Conservation (phyloP, 2,797 vertebrate genomes). For the Anomalospiza imberbis region DNA sequence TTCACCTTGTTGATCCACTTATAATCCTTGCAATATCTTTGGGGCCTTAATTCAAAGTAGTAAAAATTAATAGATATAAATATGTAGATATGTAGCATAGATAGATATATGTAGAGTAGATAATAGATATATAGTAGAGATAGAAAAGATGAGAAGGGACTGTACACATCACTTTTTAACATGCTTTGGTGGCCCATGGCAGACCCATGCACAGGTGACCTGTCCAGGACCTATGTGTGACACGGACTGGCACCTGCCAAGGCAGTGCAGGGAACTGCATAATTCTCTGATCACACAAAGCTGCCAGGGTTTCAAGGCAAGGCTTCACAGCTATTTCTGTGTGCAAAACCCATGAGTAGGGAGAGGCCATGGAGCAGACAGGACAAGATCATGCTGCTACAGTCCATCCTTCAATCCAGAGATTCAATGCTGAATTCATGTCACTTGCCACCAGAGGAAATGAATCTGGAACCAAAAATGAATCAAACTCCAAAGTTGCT, state of each 20-base stretch:
- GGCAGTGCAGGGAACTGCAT: background rate
- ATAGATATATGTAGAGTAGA: background rate
- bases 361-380: background rate
- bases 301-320: background rate
- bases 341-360: accelerated
- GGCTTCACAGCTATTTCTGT: background rate
- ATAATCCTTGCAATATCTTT: background rate
- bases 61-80: background rate
- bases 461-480: background rate
- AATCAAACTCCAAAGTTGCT: background rate
- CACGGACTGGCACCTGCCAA: background rate
- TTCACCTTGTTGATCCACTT: background rate
- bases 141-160: background rate
- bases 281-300: background rate
- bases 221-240: background rate
- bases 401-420: background rate
- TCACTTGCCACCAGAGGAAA: background rate
- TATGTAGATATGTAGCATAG: background rate
- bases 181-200: background rate
- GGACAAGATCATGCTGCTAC: background rate
- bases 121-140: background rate
- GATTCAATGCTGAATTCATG: background rate
- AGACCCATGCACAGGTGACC: background rate
- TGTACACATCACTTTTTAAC: background rate
- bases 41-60: background rate